A percentile compares a stretch with the other conserved stretches of the same genome.
These are phyloP conservation scores for Heliconius nattereri DNA, from an alignment of 1,140 invertebrate genomes.

Conservation along the genomic window DNA sequence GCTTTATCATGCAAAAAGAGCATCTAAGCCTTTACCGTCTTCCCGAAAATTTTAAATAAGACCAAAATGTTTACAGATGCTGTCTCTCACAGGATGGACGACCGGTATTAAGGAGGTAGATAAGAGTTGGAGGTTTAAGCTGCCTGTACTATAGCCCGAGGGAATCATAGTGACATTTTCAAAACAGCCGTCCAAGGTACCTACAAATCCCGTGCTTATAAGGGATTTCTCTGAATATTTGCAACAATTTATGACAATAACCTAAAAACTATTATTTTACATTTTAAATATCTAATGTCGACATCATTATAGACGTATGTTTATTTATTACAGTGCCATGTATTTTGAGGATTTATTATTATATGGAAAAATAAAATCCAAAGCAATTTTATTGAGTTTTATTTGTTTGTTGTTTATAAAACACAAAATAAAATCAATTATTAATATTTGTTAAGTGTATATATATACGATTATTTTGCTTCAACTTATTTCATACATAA, in stretches of 20 bases:
- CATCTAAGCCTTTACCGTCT: background rate
- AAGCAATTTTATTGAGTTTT: too few species aligned
- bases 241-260: slow-evolving; percentile 13
- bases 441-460: too few species aligned
- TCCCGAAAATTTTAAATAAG: slow-evolving; percentile 6
- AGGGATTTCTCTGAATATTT: slow-evolving; percentile 26
- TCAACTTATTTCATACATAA: background rate
- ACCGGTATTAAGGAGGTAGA: slow-evolving; percentile 35
- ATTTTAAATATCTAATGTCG: too few species aligned
- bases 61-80: slow-evolving; percentile 23
- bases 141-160: slow-evolving; percentile 33
- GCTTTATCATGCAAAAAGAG: background rate
- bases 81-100: slow-evolving; percentile 27
- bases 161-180: slow-evolving; percentile 40
- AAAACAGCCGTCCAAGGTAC: slow-evolving; percentile 35
- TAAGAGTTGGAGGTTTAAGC: slow-evolving; percentile 38
- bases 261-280: background rate
- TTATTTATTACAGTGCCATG: background rate
- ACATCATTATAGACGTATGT: background rate
- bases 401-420: too few species aligned
- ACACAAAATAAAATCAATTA: too few species aligned
- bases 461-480: too few species aligned
- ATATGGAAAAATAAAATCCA: too few species aligned
- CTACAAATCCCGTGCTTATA: slow-evolving; percentile 35
- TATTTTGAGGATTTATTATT: too few species aligned